Conservation (phyloP, 2,888 invertebrate species). For the Hymenopus coronatus region DNA sequence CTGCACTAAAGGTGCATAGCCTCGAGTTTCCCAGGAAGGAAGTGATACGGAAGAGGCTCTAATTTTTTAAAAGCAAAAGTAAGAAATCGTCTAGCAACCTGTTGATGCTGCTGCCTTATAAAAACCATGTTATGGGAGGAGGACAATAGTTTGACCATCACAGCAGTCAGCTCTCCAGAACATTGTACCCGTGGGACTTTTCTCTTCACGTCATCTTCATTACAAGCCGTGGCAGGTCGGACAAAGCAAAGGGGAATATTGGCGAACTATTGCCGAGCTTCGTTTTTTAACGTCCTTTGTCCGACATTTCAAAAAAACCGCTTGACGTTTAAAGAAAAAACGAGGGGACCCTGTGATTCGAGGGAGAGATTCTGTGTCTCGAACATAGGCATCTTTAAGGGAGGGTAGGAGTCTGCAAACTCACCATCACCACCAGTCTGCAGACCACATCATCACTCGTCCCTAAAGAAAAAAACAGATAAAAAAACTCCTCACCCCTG, state of each 20-base stretch:
- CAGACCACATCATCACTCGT: background rate
- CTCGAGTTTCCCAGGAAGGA: background rate
- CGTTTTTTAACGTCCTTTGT: background rate
- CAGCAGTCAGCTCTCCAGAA: background rate
- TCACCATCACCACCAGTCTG: background rate
- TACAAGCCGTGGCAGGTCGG: conserved; percentile 1
- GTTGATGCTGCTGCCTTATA: background rate
- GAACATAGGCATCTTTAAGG: background rate
- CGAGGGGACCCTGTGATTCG: background rate
- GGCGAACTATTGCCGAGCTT: background rate
- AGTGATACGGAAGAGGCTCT: background rate
- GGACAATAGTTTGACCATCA: background rate
- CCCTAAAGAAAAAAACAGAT: background rate
- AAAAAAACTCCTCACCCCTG: background rate
- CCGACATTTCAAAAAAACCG: background rate
- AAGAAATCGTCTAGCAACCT: background rate
- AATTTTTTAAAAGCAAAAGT: background rate
- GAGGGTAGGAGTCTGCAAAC: background rate
- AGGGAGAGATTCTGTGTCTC: background rate
- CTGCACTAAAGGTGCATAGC: background rate
- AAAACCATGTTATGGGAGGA: background rate
- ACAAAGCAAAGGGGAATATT: background rate
- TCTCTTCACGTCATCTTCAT: background rate
- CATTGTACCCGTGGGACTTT: conserved; percentile 5
- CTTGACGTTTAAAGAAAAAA: background rate